Base-by-base conservation (phyloP, 2,888 invertebrate species). In the Philereme vetulata region DNA sequence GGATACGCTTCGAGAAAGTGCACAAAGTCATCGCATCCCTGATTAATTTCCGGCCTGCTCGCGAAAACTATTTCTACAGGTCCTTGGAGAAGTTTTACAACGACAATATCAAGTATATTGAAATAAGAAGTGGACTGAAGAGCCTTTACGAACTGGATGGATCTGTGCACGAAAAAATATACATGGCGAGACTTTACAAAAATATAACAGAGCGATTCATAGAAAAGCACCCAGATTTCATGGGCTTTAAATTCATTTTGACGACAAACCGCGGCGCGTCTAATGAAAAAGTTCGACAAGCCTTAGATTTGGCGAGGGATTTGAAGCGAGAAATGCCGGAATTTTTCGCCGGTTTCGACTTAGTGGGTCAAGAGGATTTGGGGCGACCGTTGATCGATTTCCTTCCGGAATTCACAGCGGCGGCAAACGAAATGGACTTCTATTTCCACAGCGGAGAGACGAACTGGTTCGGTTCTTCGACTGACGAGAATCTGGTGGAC, bases 401-500 rank as follows among this genome's bases (percentile, higher is more conserved):
- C 65, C 80, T 94, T 0, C 90, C 94, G 0, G 80, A 93, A 53
- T 75, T 96, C 33, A 72, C 90, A 9, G 78, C 86, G 40, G 81
- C 93, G 1, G 91, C 93, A 43, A 82, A 90, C 0, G 82, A 93
- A 3, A 86, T 96, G 9, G 90, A 94, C 49, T 95, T 94, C 71
- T 96, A 94, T 74, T 96, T 97, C 68, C 97, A 97, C 76, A 96
- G 96, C 0, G 97, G 96, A 0, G 97, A 97, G 84, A 96, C 97
- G 0, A 94, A 95, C 72, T 95, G 96, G 96, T 93, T 90, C 67
- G 96, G 94, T 6, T 88, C 87, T 5, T 71, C 88, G 0, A 91
- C 94, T 0, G 97, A 97, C 76, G 94, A 95, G 68, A 97, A 97
- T 81, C 82, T 97, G 35, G 82, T 96, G 9, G 97, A 97, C 75